Conservation (phyloP, 2,113 vertebrate species). For the Daphoenositta chrysoptera region DNA sequence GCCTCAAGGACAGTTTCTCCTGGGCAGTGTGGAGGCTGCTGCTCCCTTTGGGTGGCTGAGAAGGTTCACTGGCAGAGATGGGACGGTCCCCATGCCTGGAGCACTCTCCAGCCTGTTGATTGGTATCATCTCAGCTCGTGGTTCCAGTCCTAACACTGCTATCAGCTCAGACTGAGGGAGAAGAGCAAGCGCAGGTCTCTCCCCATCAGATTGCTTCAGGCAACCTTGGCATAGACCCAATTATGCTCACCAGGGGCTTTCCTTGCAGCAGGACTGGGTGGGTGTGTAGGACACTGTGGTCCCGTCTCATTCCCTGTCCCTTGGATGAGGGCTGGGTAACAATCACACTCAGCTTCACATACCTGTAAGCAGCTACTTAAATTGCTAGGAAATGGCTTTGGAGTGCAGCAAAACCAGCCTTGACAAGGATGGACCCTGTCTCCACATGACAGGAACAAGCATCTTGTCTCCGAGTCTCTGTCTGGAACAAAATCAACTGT, state of each 20-base stretch:
- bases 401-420: not conserved
- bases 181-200: not conserved
- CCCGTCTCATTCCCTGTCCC: not conserved
- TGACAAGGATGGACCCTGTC: not conserved
- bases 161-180: not conserved
- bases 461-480: not conserved
- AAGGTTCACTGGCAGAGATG: not conserved
- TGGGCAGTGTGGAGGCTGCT: not conserved
- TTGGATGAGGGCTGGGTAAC: not conserved
- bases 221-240: not conserved
- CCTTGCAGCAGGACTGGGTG: not conserved
- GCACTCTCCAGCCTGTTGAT: not conserved
- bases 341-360: not conserved
- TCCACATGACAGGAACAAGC: not conserved
- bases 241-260: not conserved
- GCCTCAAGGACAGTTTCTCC: not conserved
- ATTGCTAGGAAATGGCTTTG: not conserved
- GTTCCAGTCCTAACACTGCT: not conserved
- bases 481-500: not conserved
- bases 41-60: not conserved
- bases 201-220: not conserved
- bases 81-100: not conserved
- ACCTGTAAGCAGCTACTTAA: not conserved
- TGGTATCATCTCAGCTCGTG: not conserved
- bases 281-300: rapidly evolving